Evolutionary conservation across 2,888 invertebrate genomes (phyloP), one percentile per base, ranked within the genome.

Genomic region (Molorchus minor): DNA sequence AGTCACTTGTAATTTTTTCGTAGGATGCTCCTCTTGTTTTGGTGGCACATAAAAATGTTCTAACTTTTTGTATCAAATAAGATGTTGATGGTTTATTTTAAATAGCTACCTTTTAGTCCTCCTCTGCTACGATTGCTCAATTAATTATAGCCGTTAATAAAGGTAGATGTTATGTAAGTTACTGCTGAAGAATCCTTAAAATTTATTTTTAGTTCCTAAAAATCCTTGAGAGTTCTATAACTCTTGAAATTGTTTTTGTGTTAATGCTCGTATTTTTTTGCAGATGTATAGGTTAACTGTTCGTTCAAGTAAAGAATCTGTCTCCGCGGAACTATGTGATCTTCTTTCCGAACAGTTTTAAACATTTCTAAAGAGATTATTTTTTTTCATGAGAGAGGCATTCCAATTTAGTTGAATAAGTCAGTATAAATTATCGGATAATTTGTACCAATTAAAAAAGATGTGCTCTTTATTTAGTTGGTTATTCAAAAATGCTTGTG

Each of bases 251-350:
- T 8, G 25, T 5, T 25, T 25, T 25, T 33, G 33, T 7, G 33
- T 33, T 33, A 3, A 7, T 8, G 3, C 25, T 5, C 25, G 25
- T 63, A 72, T 70, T 71, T 56, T 65, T 72, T 83, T 85, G 1
- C 86, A 98, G 96, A 98, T 99, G 98, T 99, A 93, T 85, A 94
- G 99, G 79, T 86, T 99, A 79, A 99, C 99, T 60, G 91, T 99
- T 67, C 89, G 98, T 79, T 95, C 97, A 71, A 98, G 97, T 84
- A 97, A 98, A 85, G 98, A 98, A 82, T 86, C 90, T 64, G 96
- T 97, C 70, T 95, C 98, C 59, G 89, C 92, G 79, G 93, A 94
- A 85, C 84, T 99, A 73, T 96, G 96, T 82, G 91, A 97, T 81
- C 87, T 98, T 74, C 86, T 99, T 78, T 90, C 92, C 77, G 94